phyloP scores from a whole-genome alignment of 2,113 vertebrate species.

The Acanthisitta chloris region DNA sequence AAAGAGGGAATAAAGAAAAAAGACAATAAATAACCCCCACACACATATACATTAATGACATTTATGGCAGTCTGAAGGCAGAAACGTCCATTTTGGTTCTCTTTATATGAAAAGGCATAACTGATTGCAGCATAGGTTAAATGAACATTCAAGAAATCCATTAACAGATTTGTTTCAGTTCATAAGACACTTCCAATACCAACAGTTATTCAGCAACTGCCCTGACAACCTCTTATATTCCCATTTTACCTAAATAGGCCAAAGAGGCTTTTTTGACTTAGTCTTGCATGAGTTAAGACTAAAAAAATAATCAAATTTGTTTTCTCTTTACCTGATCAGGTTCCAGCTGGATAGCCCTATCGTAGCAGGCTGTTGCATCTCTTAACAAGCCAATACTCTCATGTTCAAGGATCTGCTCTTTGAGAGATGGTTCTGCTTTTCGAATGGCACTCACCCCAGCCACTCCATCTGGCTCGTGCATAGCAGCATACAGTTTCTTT shows the following conservation, averaged over 20 bases:
- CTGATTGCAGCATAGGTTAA: background rate
- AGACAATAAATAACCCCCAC: background rate
- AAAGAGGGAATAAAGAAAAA: background rate
- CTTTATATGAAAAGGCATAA: background rate
- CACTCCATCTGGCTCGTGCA: slow-evolving; percentile 97
- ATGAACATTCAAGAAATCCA: background rate
- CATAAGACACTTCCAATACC: background rate
- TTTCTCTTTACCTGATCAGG: slow-evolving; percentile 85
- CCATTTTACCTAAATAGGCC: background rate
- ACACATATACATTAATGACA: background rate
- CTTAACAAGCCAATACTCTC: slow-evolving; percentile 94
- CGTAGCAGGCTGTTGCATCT: slow-evolving; percentile 96
- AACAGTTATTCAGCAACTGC: background rate
- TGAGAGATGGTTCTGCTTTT: slow-evolving; percentile 90
- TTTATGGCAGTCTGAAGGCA: background rate
- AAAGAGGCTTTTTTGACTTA: background rate
- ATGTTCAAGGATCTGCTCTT: slow-evolving; percentile 96
- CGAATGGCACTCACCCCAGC: slow-evolving; percentile 92
- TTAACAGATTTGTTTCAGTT: background rate
- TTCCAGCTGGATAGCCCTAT: slow-evolving; percentile 94
- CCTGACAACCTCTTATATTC: background rate
- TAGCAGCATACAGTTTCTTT: slow-evolving; percentile 90
- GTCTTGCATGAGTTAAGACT: background rate
- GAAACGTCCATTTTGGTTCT: background rate
- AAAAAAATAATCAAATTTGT: background rate